These are phyloP conservation scores for Porites cylindrica DNA, from an alignment of 92 coral and sea anemone genomes.

Conservation along the genomic window DNA sequence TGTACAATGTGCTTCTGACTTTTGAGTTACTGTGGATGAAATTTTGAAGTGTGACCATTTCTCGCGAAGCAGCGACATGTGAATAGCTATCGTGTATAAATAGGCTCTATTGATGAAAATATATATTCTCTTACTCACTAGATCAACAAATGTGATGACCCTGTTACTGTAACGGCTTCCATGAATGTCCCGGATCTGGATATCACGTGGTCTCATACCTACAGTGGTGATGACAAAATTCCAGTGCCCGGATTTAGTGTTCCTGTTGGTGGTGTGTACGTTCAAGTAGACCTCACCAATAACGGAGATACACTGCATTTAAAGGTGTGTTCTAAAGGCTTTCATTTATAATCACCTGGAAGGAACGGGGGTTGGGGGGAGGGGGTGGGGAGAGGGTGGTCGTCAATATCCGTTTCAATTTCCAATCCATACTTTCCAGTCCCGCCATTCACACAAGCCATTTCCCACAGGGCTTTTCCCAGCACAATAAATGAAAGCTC, in stretches of 20 bases:
- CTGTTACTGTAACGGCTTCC: constrained; percentile 68
- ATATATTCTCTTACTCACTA: not conserved
- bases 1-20: too few species aligned
- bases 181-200: constrained; percentile 70
- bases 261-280: constrained; percentile 57
- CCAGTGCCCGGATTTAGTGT: constrained; percentile 67
- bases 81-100: not conserved
- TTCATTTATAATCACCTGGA: too few species aligned
- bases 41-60: too few species aligned
- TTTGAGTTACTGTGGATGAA: too few species aligned
- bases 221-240: constrained; percentile 57
- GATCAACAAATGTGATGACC: constrained; percentile 72
- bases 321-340: constrained; percentile 31
- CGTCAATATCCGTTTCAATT: too few species aligned
- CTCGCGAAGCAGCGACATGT: not conserved
- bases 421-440: too few species aligned
- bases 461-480: too few species aligned
- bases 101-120: not conserved
- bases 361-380: too few species aligned
- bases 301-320: constrained; percentile 24
- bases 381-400: too few species aligned
- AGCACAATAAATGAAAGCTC: too few species aligned
- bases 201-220: constrained; percentile 72
- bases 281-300: constrained; percentile 45
- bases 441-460: too few species aligned